These are phyloP conservation scores for Sebastes vulpes DNA, from an alignment of 2,797 vertebrate genomes.

Conservation along the genomic window DNA sequence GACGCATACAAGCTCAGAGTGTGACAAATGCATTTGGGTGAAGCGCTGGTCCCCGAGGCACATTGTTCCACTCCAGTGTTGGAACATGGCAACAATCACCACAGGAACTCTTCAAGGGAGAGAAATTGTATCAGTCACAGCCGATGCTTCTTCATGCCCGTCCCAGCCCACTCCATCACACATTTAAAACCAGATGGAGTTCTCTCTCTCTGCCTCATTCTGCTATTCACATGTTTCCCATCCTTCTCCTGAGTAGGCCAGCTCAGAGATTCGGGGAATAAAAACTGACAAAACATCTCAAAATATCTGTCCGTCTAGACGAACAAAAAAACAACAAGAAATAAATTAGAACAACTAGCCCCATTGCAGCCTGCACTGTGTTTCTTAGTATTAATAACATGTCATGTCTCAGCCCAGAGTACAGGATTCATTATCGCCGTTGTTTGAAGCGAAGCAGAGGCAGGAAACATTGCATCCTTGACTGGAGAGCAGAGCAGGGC, in stretches of 20 bases:
- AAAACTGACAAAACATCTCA: slow-evolving; percentile 36
- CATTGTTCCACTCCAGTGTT: slow-evolving; percentile 74
- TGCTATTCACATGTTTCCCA: slow-evolving; percentile 45
- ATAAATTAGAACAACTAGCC: slow-evolving; percentile 10
- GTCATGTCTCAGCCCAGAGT: slow-evolving; percentile 34
- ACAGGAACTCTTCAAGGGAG: slow-evolving; percentile 74
- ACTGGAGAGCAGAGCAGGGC: slow-evolving; percentile 59
- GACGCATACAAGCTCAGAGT: slow-evolving; percentile 76
- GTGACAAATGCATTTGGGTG: slow-evolving; percentile 89
- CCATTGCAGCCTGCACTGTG: neutral
- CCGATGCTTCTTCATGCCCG: slow-evolving; percentile 65
- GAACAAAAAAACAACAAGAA: slow-evolving; percentile 1
- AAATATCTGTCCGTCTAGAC: slow-evolving; percentile 45
- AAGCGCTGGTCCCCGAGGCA: slow-evolving; percentile 64
- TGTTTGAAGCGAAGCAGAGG: slow-evolving; percentile 42
- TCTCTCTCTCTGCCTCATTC: slow-evolving; percentile 5
- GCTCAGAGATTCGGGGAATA: slow-evolving; percentile 33
- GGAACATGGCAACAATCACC: slow-evolving; percentile 77
- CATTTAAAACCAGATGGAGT: slow-evolving; percentile 69
- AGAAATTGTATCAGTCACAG: slow-evolving; percentile 80
- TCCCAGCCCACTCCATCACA: slow-evolving; percentile 70
- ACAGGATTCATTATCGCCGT: slow-evolving; percentile 54
- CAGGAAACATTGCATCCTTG: slow-evolving; percentile 53
- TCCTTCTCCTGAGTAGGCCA: slow-evolving; percentile 12
- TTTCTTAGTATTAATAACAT: slow-evolving; percentile 39